Evolutionary conservation across 2,113 vertebrate species (phyloP), one percentile per base, ranked within the genome.

Genomic region (Lota lota): DNA sequence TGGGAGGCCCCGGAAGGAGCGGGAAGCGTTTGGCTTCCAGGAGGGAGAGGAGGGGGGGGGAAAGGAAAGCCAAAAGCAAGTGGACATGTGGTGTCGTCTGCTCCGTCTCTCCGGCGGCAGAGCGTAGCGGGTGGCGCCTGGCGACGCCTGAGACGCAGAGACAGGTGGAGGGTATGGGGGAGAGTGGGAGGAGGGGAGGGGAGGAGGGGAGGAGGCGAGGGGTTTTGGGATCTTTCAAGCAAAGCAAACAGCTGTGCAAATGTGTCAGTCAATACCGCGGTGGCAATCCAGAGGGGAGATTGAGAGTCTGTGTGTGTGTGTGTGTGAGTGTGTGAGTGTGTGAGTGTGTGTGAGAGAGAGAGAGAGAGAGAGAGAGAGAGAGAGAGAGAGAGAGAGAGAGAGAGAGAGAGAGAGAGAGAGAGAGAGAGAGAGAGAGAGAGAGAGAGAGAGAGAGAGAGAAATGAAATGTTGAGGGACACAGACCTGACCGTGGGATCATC

Each of bases 211-310:
- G 14, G 16, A 40, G 22, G 64, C 64, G 66, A 50, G 70, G 60
- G 20, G 18, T 59, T 58, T 50, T 22, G 51, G 14, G 47, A 74
- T 76, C 69, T 68, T 67, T 70, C 60, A 71, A 70, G 78, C 57
- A 66, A 59, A 64, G 58, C 58, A 62, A 73, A 76, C 76, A 79
- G 75, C 74, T 79, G 79, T 75, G 76, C 72, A 80, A 70, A 81
- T 60, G 79, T 74, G 51, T 54, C 54, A 64, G 33, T 75, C 69
- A 50, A 63, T 24, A 15, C 47, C 19, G 40, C 24, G 40, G 28
- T 4, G 1, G 28, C 10, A 47, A 19, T 20, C 8, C 19, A 21
- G 10, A 22, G 22, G 59, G 20, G 14, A 22, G 20, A 21, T 6
- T 5, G 20, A 14, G 20, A 61, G n/a, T 2, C 40, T 58, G 56